phyloP scores from a whole-genome alignment of 1,140 invertebrate genomes.

The Eufriesea mexicana region DNA sequence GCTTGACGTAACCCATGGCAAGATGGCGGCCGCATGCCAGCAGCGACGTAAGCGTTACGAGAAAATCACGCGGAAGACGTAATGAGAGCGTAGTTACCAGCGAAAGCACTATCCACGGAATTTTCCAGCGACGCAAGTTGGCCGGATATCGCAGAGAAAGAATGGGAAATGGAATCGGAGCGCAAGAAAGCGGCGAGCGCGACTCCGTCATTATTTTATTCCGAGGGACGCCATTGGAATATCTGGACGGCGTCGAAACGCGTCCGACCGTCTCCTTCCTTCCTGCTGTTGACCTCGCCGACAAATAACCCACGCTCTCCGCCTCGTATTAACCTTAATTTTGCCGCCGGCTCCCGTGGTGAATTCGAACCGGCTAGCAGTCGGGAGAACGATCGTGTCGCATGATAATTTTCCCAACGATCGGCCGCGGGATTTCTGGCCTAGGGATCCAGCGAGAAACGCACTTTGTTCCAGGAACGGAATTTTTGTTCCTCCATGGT shows the following conservation, averaged over 20 bases:
- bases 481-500: neutral
- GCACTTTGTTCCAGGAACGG: neutral
- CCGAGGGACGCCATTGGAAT: slow-evolving; percentile 42
- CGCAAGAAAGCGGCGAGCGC: slow-evolving; percentile 35
- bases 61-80: slow-evolving; percentile 59
- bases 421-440: neutral
- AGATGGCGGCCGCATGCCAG: slow-evolving; percentile 10
- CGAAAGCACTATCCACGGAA: slow-evolving; percentile 65
- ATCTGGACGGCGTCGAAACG: slow-evolving; percentile 27
- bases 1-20: neutral
- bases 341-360: neutral
- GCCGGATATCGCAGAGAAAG: slow-evolving; percentile 6
- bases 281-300: slow-evolving; percentile 15
- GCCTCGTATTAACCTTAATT: slow-evolving; percentile 50
- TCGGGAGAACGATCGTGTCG: neutral
- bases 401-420: neutral
- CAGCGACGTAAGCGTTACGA: slow-evolving; percentile 6
- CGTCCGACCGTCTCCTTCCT: slow-evolving; percentile 20
- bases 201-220: slow-evolving; percentile 63
- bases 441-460: neutral
- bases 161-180: neutral
- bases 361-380: slow-evolving; percentile 37
- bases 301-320: slow-evolving; percentile 43
- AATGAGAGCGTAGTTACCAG: slow-evolving; percentile 58
- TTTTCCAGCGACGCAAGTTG: slow-evolving; percentile 60